Percentiles rank a stretch among this genome's conserved stretches.
Evolutionary conservation across 2,797 vertebrate genomes (phyloP).

Genomic region (Kryptopterus vitreolus): DNA sequence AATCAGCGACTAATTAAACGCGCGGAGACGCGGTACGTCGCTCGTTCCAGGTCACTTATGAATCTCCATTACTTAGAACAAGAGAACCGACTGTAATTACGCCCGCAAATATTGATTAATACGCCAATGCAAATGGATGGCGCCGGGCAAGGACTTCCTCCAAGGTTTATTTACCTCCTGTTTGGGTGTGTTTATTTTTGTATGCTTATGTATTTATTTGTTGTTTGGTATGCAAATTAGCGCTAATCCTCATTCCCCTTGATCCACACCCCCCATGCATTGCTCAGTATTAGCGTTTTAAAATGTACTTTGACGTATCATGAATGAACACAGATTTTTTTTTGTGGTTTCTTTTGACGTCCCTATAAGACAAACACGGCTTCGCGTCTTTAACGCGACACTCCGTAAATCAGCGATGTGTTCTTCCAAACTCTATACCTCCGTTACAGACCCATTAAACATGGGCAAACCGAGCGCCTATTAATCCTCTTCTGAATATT

Average conservation of each 20-base stretch:
- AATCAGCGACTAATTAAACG: constrained; percentile 88
- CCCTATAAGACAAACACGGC: constrained; percentile 34
- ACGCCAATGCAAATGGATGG: constrained; percentile 80
- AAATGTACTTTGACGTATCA: constrained; percentile 60
- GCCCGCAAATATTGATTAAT: constrained; percentile 93
- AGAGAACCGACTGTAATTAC: constrained; percentile 88
- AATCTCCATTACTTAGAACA: constrained; percentile 87
- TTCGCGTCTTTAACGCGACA: constrained; percentile 31
- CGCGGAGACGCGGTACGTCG: constrained; percentile 75
- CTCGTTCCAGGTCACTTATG: constrained; percentile 90
- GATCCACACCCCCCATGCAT: constrained; percentile 53
- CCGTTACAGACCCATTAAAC: constrained; percentile 36
- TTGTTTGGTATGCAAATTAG: constrained; percentile 71
- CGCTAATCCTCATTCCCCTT: constrained; percentile 70
- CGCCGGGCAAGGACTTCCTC: constrained; percentile 72
- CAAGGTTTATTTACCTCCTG: constrained; percentile 72
- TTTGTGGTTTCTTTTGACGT: constrained; percentile 13
- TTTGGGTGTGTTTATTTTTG: constrained; percentile 42
- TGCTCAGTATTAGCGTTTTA: constrained; percentile 57
- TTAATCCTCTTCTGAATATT: constrained; percentile 52
- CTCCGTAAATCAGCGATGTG: background rate
- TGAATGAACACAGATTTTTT: constrained; percentile 33
- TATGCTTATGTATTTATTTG: constrained; percentile 51
- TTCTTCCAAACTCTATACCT: constrained; percentile 6
- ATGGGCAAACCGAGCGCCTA: constrained; percentile 27